Percentiles rank a stretch among this genome's conserved stretches.
Conservation (phyloP, 2,113 vertebrate species). For the Spermophilus dauricus region DNA sequence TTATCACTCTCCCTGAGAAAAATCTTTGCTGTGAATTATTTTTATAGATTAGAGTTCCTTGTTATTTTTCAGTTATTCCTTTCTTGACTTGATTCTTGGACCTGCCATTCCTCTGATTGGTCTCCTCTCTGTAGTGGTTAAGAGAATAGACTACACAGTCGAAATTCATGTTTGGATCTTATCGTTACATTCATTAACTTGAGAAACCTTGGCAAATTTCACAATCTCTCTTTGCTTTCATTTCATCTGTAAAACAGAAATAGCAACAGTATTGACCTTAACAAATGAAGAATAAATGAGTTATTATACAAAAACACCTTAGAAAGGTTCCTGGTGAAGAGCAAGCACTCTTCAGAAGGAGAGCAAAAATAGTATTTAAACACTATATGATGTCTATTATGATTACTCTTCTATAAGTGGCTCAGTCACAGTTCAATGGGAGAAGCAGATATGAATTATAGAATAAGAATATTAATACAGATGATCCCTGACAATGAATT, state of each 20-base stretch:
- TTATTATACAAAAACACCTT: background rate
- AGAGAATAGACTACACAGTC: background rate
- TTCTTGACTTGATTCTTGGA: background rate
- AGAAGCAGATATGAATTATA: background rate
- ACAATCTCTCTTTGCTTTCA: background rate
- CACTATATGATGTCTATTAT: background rate
- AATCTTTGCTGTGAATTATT: background rate
- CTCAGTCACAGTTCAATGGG: background rate
- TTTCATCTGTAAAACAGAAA: constrained; percentile 19
- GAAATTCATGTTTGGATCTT: background rate
- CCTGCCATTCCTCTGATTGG: background rate
- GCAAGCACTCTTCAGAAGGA: background rate
- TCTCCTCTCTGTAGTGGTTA: background rate
- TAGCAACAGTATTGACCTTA: background rate
- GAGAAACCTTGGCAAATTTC: constrained; percentile 26
- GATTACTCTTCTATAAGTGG: background rate
- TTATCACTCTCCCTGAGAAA: background rate
- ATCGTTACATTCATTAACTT: background rate
- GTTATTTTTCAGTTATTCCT: constrained; percentile 4
- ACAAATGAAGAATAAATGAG: background rate
- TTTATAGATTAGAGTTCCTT: background rate
- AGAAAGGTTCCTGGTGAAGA: background rate
- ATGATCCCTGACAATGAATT: background rate
- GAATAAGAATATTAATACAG: background rate
- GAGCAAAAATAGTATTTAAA: background rate